Evolutionary conservation across 2,888 invertebrate genomes (phyloP).

Genomic region (Pollenia angustigena): DNA sequence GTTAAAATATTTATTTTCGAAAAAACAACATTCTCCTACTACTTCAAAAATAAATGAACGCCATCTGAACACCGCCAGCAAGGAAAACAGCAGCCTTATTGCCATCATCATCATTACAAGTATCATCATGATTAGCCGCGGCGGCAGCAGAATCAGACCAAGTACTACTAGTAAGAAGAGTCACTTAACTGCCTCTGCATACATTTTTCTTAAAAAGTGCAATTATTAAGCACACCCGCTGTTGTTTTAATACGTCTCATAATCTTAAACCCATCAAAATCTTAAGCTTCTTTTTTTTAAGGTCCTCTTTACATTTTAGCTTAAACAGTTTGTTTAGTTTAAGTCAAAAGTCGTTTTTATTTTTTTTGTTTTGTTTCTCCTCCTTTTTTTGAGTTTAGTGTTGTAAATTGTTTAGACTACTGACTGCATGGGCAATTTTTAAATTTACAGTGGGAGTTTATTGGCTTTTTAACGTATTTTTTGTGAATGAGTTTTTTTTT

Average conservation of each 20-base stretch:
- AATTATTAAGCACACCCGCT: conserved; percentile 75
- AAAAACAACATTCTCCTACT: conserved; percentile 25
- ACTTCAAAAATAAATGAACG: conserved; percentile 28
- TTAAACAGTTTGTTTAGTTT: neutral
- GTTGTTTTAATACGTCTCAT: conserved; percentile 69
- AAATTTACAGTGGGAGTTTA: conserved; percentile 72
- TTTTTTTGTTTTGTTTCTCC: neutral
- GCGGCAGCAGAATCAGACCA: neutral
- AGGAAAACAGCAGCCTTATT: conserved; percentile 46
- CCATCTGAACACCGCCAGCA: conserved; percentile 31
- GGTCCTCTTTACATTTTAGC: neutral
- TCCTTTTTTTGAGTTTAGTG: conserved; percentile 42
- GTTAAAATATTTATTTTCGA: neutral
- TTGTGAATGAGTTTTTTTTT: neutral
- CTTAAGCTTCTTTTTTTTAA: conserved; percentile 27
- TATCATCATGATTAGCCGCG: conserved; percentile 35
- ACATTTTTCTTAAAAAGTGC: conserved; percentile 51
- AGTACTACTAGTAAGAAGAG: conserved; percentile 10
- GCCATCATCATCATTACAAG: conserved; percentile 62
- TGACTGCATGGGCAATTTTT: conserved; percentile 64
- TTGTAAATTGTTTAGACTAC: conserved; percentile 71
- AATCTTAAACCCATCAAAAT: conserved; percentile 58
- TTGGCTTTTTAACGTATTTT: conserved; percentile 52
- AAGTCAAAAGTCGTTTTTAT: conserved; percentile 25
- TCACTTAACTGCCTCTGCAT: conserved; percentile 28